Percentiles rank a stretch among this genome's conserved stretches.
Evolutionary conservation across 2,797 vertebrate species (phyloP).

Genomic region (Pangasius sanitwongsei): DNA sequence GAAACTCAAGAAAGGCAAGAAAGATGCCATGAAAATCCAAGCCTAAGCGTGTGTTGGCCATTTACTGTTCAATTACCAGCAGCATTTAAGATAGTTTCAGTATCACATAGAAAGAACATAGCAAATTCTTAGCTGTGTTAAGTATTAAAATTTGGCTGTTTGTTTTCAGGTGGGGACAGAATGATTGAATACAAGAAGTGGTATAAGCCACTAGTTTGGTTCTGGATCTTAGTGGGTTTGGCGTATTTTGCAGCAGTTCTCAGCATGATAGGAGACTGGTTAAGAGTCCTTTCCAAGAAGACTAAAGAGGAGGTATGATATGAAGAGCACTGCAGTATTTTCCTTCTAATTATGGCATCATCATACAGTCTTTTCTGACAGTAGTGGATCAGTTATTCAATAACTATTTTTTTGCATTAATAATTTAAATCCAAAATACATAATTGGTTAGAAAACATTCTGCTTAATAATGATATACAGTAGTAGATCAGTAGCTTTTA

Average conservation of each 20-base stretch:
- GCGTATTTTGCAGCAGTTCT: slow-evolving; percentile 97
- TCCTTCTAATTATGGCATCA: background rate
- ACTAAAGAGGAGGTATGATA: slow-evolving; percentile 95
- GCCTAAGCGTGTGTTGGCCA: background rate
- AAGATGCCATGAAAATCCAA: background rate
- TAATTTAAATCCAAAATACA: background rate
- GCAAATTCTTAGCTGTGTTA: background rate
- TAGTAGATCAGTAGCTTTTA: background rate
- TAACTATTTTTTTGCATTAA: slow-evolving; percentile 16
- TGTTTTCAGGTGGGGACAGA: slow-evolving; percentile 84
- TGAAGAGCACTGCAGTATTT: background rate
- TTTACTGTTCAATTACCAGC: background rate
- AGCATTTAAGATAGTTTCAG: background rate
- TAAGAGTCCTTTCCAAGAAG: slow-evolving; percentile 95
- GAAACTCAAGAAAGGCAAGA: background rate
- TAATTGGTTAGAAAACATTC: background rate
- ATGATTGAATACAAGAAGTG: slow-evolving; percentile 88
- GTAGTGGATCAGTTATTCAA: background rate
- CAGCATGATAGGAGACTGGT: slow-evolving; percentile 99
- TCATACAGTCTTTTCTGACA: background rate
- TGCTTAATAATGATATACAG: background rate
- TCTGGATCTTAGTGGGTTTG: slow-evolving; percentile 97
- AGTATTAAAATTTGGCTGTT: background rate
- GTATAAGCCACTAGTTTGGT: slow-evolving; percentile 99
- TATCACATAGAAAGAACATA: background rate